Percentiles rank a stretch among this genome's conserved stretches.
Evolutionary conservation across 2,113 vertebrate species (phyloP).

Genomic region (rabbit (Oryctolagus cuniculus)): mOryCun1.1 NC_091432.1:3876501-3877000

Average conservation of each 20-base stretch:
- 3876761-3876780: too few relatives aligned
- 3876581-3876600: constrained; percentile 97
- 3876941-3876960: constrained; percentile 46
- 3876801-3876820: constrained; percentile 85
- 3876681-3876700: too few relatives aligned
- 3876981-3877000: too few relatives aligned
- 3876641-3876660: constrained; percentile 94
- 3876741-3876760: too few relatives aligned
- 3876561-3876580: constrained; percentile 96
- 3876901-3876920: constrained; percentile 79
- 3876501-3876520: too few relatives aligned
- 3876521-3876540: background rate
- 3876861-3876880: constrained; percentile 86
- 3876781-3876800: fast-evolving
- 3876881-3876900: constrained; percentile 82
- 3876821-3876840: constrained; percentile 85
- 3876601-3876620: constrained; percentile 96
- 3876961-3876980: too few relatives aligned
- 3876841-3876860: constrained; percentile 86
- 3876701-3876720: too few relatives aligned
- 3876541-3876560: constrained; percentile 82
- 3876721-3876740: too few relatives aligned
- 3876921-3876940: constrained; percentile 31
- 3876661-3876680: constrained; percentile 44
- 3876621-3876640: constrained; percentile 93